Percentiles rank a stretch among this genome's conserved stretches.
These are phyloP conservation scores for Hypena proboscidalis DNA, from an alignment of 2,888 invertebrate genomes.

Conservation along the genomic window DNA sequence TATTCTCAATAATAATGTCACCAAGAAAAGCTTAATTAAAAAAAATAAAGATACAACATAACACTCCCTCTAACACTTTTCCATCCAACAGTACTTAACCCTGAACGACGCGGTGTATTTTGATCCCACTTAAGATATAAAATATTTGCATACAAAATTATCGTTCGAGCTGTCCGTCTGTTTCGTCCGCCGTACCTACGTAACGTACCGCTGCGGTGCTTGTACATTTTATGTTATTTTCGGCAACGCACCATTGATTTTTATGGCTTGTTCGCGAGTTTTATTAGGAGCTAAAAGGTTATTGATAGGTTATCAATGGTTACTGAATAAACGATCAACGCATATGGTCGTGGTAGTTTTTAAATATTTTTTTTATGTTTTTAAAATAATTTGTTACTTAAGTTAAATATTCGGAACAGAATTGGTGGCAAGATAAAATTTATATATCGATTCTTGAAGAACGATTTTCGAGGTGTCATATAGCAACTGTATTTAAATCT, in stretches of 20 bases:
- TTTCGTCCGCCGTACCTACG: constrained; percentile 43
- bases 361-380: too few species aligned
- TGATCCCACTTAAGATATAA: constrained; percentile 79
- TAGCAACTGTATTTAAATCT: too few species aligned
- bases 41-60: not conserved
- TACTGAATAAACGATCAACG: constrained; percentile 13
- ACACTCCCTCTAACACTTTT: constrained; percentile 43
- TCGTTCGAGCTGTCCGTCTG: constrained; percentile 53
- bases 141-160: constrained; percentile 77
- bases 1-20: too few species aligned
- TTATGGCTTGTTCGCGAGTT: constrained; percentile 43
- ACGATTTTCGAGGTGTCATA: too few species aligned
- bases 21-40: not conserved
- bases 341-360: constrained; percentile 5
- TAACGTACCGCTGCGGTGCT: constrained; percentile 52
- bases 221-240: constrained; percentile 48
- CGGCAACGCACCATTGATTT: constrained; percentile 61
- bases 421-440: too few species aligned
- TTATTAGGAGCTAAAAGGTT: constrained; percentile 35
- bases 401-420: too few species aligned
- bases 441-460: too few species aligned
- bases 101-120: constrained; percentile 56
- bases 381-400: too few species aligned
- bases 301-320: constrained; percentile 29
- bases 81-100: constrained; percentile 47